These are phyloP conservation scores for Oscarella lobularis DNA, from an alignment of 37 sponge, comb jelly and placozoan species.

Conservation along the genomic window DNA sequence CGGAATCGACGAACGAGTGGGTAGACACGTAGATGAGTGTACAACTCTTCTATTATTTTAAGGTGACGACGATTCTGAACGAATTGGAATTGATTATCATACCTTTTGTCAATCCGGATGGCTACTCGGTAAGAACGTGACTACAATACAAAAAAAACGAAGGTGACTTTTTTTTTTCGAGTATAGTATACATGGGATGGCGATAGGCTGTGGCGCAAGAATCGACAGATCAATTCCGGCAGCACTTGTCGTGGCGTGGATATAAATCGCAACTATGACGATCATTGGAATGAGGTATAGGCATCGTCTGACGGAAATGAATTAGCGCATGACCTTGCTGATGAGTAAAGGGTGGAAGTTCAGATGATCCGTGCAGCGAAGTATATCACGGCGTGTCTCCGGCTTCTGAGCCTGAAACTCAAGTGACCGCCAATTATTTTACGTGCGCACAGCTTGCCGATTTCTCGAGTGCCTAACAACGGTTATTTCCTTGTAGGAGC, in stretches of 20 bases:
- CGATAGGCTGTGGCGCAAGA: conserved; percentile 69
- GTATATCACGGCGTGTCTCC: conserved; percentile 44
- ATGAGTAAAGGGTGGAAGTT: conserved; percentile 32
- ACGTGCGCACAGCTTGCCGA: conserved; percentile 11
- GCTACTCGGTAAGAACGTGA: conserved; percentile 48
- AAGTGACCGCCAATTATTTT: conserved; percentile 36
- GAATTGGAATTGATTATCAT: conserved; percentile 48
- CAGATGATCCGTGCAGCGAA: conserved; percentile 46
- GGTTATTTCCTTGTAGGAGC: conserved; percentile 10
- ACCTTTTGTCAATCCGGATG: conserved; percentile 69
- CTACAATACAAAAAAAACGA: not conserved
- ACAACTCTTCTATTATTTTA: not conserved
- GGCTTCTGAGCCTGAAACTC: conserved; percentile 62
- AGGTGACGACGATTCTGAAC: conserved; percentile 1
- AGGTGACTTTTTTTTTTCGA: too few species aligned
- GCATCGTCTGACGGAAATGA: not conserved
- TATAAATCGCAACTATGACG: conserved; percentile 62
- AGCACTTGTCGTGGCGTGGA: conserved; percentile 56
- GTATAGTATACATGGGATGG: conserved; percentile 56
- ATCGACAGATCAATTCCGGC: conserved; percentile 12
- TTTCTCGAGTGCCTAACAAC: not conserved
- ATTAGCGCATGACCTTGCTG: not conserved
- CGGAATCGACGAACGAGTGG: conserved; percentile 20
- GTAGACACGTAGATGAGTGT: not conserved
- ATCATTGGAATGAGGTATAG: conserved; percentile 33